Evolutionary conservation across 2,888 invertebrate genomes (phyloP), one percentile per base, ranked within the genome.

Genomic region (Eudemis profundana): DNA sequence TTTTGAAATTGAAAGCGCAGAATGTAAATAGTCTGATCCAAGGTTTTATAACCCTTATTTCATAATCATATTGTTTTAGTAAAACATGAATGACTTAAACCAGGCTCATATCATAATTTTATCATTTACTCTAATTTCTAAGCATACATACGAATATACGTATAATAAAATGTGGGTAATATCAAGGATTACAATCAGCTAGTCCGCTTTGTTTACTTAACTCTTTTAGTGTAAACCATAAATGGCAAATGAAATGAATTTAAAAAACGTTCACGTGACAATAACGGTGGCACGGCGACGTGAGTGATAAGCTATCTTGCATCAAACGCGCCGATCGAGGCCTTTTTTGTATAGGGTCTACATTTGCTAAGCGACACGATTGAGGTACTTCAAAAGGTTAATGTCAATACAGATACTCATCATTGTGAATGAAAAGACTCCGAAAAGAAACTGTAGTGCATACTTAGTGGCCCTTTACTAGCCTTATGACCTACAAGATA

Each of bases 291-390:
- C 70, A 70, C 74, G 72, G 76, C 78, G 78, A 75, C 77, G 78
- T 75, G 76, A 68, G 74, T 71, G 79, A 82, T 81, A 84, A 78
- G 71, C 62, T 68, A 73, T 73, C 75, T 71, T 62, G 75, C 79
- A 78, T 85, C 85, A 86, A 86, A 86, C 73, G 68, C 54, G 69
- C 73, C 74, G 73, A 67, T 61, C 70, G 68, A 65, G 71, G 64
- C 72, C 72, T 78, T 60, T 23, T 64, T 19, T 60, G 40, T 65
- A 47, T 40, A 40, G 14, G 23, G 36, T 53, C 27, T 38, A 36
- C 47, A 47, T 59, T 59, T 59, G 57, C 57, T 36, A 14, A 59
- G 36, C 36, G 47, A 59, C 46, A 21, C 15, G 21, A 59, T 44
- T 33, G 42, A 42, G 33, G 36, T 59, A 59, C 49, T 49, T 14